Evolutionary conservation across 2,113 vertebrate species (phyloP).

Genomic region (Xenopus borealis): DNA sequence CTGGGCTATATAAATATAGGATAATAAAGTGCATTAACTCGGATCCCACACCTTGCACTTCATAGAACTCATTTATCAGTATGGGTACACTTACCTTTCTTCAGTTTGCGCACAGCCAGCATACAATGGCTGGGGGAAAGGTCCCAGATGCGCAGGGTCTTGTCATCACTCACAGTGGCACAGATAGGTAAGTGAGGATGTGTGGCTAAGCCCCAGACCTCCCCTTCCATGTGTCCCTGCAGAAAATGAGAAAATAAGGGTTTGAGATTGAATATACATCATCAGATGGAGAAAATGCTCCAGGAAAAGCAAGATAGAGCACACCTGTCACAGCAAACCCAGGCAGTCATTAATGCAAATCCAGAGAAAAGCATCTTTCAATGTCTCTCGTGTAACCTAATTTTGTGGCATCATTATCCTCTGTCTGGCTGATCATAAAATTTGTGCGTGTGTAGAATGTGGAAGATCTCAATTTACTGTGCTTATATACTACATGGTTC

Average conservation of each 20-base stretch:
- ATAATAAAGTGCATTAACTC: too few species aligned
- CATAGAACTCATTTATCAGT: too few species aligned
- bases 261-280: not conserved
- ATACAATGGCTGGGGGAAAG: constrained; percentile 98
- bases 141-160: constrained; percentile 98
- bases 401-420: not conserved
- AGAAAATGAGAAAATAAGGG: constrained; percentile 48
- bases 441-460: not conserved
- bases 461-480: not conserved
- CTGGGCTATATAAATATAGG: too few species aligned
- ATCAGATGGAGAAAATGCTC: not conserved
- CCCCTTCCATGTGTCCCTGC: constrained; percentile 98
- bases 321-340: not conserved
- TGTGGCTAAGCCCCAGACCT: constrained; percentile 94
- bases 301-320: not conserved
- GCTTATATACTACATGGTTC: too few species aligned
- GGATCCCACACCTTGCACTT: too few species aligned
- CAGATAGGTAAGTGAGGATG: constrained; percentile 97
- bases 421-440: not conserved
- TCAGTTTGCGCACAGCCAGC: constrained; percentile 97
- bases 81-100: constrained; percentile 78
- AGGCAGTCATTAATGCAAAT: not conserved
- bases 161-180: constrained; percentile 97
- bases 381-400: not conserved
- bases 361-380: not conserved